A percentile compares a stretch with the other conserved stretches of the same genome.
Evolutionary conservation across 2,113 vertebrate species (phyloP).

Genomic region (Coptodon rendalli): DNA sequence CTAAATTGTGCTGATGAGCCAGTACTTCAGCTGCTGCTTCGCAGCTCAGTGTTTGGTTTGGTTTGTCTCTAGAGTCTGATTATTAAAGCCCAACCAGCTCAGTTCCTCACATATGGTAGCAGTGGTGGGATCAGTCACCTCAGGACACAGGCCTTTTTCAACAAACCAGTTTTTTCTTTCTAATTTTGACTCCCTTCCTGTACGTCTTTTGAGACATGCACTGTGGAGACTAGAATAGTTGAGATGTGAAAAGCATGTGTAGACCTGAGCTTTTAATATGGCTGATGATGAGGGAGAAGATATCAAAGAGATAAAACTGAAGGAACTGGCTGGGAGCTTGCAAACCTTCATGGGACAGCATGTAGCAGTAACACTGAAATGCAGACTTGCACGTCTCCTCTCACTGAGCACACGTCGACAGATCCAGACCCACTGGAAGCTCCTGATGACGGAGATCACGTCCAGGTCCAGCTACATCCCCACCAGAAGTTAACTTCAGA

Average conservation of each 20-base stretch:
- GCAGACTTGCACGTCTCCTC: neutral
- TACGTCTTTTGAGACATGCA: neutral
- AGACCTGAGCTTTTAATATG: neutral
- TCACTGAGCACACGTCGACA: neutral
- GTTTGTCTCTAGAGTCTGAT: neutral
- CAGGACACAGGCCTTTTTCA: neutral
- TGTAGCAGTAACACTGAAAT: neutral
- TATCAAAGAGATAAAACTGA: neutral
- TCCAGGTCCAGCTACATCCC: neutral
- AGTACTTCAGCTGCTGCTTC: neutral
- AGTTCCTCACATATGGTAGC: fast-evolving
- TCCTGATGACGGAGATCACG: neutral
- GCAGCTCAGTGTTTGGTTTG: neutral
- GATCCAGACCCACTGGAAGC: neutral
- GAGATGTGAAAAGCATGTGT: neutral
- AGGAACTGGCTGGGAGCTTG: neutral
- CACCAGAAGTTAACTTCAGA: neutral
- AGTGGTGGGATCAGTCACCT: neutral
- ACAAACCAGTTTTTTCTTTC: neutral
- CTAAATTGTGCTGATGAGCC: neutral
- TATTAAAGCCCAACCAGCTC: neutral
- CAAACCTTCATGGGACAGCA: neutral
- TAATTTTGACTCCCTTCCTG: neutral
- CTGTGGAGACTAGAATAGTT: neutral
- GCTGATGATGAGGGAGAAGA: neutral